Conservation (phyloP, 2,113 vertebrate species). For the Paraplagusia blochii region DNA sequence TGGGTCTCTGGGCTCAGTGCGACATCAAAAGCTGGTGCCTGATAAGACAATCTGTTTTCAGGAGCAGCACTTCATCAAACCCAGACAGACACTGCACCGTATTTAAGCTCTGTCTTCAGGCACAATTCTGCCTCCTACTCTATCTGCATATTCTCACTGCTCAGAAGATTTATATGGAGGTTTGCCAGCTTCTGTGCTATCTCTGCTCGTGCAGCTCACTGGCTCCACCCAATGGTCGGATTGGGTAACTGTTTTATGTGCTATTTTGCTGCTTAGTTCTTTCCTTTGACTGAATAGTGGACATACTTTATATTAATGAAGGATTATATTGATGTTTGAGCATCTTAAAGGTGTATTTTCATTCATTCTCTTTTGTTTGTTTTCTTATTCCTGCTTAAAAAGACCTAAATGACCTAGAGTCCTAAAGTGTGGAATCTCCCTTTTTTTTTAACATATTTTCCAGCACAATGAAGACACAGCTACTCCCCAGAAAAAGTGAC, state of each 20-base stretch:
- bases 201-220: slow-evolving; percentile 20
- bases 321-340: too few relatives aligned
- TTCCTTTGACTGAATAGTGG: too few relatives aligned
- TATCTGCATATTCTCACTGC: slow-evolving; percentile 29
- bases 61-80: slow-evolving; percentile 38
- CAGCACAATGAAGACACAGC: slow-evolving; percentile 30
- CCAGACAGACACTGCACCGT: slow-evolving; percentile 35
- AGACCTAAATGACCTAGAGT: too few relatives aligned
- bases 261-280: too few relatives aligned
- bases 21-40: slow-evolving; percentile 36
- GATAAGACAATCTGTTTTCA: slow-evolving; percentile 34
- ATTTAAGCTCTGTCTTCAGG: slow-evolving; percentile 44
- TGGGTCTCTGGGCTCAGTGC: slow-evolving; percentile 21
- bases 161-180: slow-evolving; percentile 35
- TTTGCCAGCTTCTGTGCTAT: slow-evolving; percentile 24
- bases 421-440: slow-evolving; percentile 33
- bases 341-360: too few relatives aligned
- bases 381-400: too few relatives aligned
- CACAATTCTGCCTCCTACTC: slow-evolving; percentile 27
- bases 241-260: slow-evolving; percentile 13
- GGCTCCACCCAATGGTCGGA: slow-evolving; percentile 51
- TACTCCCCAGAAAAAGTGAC: slow-evolving; percentile 41
- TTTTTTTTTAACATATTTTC: slow-evolving; percentile 28
- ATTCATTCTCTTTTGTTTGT: too few relatives aligned
- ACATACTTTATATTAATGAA: too few relatives aligned